phyloP scores from a whole-genome alignment of 2,888 invertebrate species.

The Drosophila pullipes region DNA sequence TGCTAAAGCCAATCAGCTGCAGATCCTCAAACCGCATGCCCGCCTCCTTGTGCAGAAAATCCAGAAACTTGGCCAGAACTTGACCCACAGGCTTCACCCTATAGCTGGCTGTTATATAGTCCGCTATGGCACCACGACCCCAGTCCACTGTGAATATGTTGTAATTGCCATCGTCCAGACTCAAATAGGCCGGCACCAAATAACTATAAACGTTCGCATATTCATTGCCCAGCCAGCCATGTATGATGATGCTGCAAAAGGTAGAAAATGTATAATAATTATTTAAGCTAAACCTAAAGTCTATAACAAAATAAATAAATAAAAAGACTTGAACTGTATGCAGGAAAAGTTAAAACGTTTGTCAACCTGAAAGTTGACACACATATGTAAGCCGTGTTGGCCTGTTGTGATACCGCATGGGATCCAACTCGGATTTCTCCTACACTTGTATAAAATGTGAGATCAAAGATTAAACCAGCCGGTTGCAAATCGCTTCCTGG shows the following conservation, averaged over 20 bases:
- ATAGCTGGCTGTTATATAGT: conserved; percentile 83
- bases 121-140: conserved; percentile 83
- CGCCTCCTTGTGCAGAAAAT: conserved; percentile 88
- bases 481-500: not conserved
- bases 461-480: not conserved
- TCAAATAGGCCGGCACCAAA: conserved; percentile 78
- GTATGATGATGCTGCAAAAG: conserved; percentile 77
- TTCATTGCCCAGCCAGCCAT: conserved; percentile 83
- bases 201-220: conserved; percentile 76
- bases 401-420: not conserved
- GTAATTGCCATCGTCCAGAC: conserved; percentile 61
- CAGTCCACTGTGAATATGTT: conserved; percentile 83
- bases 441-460: fast-evolving
- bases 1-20: conserved; percentile 86
- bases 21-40: conserved; percentile 78
- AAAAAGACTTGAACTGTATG: not conserved
- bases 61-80: conserved; percentile 88
- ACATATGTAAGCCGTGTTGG: not conserved
- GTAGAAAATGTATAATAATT: not conserved
- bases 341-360: not conserved
- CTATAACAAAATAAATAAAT: not conserved
- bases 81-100: conserved; percentile 86
- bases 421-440: not conserved
- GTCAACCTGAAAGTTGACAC: not conserved
- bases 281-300: not conserved